Evolutionary conservation across 2,113 vertebrate genomes (phyloP).

Genomic region (Peromyscus maniculatus): DNA sequence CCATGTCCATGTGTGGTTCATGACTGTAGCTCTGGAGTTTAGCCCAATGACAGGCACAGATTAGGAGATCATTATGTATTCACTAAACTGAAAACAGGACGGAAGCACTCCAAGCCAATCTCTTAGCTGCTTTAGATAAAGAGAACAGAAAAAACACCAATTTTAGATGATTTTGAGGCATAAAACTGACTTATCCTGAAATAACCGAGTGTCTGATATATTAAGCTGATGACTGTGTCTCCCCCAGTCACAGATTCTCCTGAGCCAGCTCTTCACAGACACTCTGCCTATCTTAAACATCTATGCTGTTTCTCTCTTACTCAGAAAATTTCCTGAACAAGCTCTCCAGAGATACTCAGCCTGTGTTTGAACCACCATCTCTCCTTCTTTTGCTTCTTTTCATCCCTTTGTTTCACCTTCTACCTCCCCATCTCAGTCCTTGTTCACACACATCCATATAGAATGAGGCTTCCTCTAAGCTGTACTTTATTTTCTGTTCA

Average conservation of each 20-base stretch:
- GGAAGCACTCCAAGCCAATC: background rate
- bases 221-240: slow-evolving; percentile 56
- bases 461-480: background rate
- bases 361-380: background rate
- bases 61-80: background rate
- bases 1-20: background rate
- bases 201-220: slow-evolving; percentile 45
- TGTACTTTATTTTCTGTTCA: background rate
- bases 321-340: background rate
- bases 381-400: background rate
- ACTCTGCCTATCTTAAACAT: background rate
- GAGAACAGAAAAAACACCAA: background rate
- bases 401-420: background rate
- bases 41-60: background rate
- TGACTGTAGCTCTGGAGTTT: background rate
- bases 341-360: background rate
- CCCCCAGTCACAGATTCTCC: slow-evolving; percentile 35
- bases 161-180: slow-evolving; percentile 55
- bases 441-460: background rate
- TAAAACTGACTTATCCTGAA: slow-evolving; percentile 40
- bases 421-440: background rate
- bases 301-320: background rate
- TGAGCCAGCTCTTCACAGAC: background rate
- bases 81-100: background rate
- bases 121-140: slow-evolving; percentile 39